These are phyloP conservation scores for Aramus guarauna DNA, from an alignment of 2,113 vertebrate species.

Conservation along the genomic window DNA sequence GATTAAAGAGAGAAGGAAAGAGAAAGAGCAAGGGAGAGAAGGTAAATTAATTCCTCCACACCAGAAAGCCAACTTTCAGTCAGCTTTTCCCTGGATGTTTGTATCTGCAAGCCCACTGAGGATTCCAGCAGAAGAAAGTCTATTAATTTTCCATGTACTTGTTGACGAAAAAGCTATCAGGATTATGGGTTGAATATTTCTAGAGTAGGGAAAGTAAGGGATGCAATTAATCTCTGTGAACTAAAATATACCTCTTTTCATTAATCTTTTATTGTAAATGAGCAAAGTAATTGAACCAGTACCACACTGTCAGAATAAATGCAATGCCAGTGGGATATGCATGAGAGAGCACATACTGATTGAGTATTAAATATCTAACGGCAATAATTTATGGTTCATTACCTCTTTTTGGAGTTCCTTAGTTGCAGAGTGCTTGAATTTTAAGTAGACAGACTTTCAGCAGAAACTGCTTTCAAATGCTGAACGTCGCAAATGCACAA, in stretches of 20 bases:
- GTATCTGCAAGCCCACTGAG: slow-evolving; percentile 71
- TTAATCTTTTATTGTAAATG: slow-evolving; percentile 93
- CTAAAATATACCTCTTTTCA: slow-evolving; percentile 90
- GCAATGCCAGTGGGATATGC: slow-evolving; percentile 81
- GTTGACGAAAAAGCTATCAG: slow-evolving; percentile 88
- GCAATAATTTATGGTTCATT: slow-evolving; percentile 88
- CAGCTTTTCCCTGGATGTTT: slow-evolving; percentile 72
- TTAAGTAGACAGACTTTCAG: slow-evolving; percentile 74
- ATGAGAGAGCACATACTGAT: slow-evolving; percentile 86
- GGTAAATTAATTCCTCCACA: slow-evolving; percentile 76
- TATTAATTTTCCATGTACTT: slow-evolving; percentile 90
- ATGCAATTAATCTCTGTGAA: slow-evolving; percentile 91
- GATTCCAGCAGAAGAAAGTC: slow-evolving; percentile 81
- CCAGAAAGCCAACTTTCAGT: slow-evolving; percentile 69
- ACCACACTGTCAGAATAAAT: slow-evolving; percentile 83
- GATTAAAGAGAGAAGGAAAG: slow-evolving; percentile 59
- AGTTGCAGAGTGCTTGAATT: slow-evolving; percentile 79
- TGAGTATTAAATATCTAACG: slow-evolving; percentile 87
- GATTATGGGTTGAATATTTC: slow-evolving; percentile 88
- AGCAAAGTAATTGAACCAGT: slow-evolving; percentile 84
- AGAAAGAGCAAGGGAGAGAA: slow-evolving; percentile 26
- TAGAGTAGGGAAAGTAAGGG: slow-evolving; percentile 79
- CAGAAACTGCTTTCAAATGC: slow-evolving; percentile 66
- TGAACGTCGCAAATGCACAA: slow-evolving; percentile 45
- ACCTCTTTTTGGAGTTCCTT: slow-evolving; percentile 81